These are phyloP conservation scores for Epinephelus awoara DNA, from an alignment of 2,797 vertebrate species.

Conservation along the genomic window DNA sequence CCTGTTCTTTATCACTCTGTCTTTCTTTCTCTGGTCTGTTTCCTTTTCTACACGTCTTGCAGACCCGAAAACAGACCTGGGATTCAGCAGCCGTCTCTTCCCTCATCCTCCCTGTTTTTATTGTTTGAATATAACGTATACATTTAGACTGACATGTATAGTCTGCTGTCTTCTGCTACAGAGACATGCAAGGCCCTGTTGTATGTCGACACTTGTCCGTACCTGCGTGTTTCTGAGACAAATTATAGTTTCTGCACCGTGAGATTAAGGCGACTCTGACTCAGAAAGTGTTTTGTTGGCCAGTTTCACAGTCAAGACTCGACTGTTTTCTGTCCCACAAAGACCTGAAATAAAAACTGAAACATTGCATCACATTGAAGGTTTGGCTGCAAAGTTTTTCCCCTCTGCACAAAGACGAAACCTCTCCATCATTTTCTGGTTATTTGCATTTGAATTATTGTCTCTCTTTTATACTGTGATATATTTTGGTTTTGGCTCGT, in stretches of 20 bases:
- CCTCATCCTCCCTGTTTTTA: constrained; percentile 22
- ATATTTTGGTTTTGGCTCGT: constrained; percentile 30
- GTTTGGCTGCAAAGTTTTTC: constrained; percentile 23
- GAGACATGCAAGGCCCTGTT: constrained; percentile 36
- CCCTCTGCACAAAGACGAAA: background rate
- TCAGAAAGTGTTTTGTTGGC: constrained; percentile 29
- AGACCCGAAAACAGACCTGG: constrained; percentile 30
- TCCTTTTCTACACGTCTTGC: constrained; percentile 26
- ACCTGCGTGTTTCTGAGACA: constrained; percentile 21
- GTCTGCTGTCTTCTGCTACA: constrained; percentile 54
- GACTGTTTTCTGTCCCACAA: constrained; percentile 3
- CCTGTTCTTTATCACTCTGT: constrained; percentile 38
- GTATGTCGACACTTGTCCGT: constrained; percentile 31
- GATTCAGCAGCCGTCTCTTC: constrained; percentile 10
- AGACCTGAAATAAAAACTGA: constrained; percentile 32
- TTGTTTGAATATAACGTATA: constrained; percentile 61
- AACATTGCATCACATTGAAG: constrained; percentile 11
- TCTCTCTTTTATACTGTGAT: constrained; percentile 29
- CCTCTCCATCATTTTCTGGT: constrained; percentile 13
- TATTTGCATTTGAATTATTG: constrained; percentile 27
- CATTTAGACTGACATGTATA: constrained; percentile 68
- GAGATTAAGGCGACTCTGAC: constrained; percentile 13
- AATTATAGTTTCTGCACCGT: constrained; percentile 12
- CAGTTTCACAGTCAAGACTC: background rate
- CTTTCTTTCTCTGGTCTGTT: constrained; percentile 22